Evolutionary conservation across 1,140 invertebrate genomes (phyloP), one percentile per base, ranked within the genome.

Genomic region (Drosophila bocqueti): DNA sequence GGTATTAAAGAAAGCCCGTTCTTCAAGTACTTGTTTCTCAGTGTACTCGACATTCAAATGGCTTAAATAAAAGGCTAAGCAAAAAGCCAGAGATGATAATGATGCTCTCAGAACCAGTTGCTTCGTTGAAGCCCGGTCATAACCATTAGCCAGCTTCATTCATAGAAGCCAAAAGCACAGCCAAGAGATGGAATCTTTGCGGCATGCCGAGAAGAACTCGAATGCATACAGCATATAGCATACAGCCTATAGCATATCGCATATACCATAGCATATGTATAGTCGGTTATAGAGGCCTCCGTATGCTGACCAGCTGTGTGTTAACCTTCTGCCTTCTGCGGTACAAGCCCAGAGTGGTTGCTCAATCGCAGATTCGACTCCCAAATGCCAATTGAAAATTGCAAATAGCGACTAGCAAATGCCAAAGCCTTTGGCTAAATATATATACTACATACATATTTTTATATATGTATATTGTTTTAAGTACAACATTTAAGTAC

Each of bases 331-430:
- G 26, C 38, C 36, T 38, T 31, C 31, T 3, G 34, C n/a, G 42
- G 13, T 11, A 40, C 24, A 40, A 36, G 46, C 38, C 49, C 45
- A 18, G 5, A 24, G 24, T 24, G 16, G 29, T 61, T 63, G 59
- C 76, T 72, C 76, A 79, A 79, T 79, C 47, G 29, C 36, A 72
- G 67, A 79, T 72, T 38, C 57, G 47, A 50, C 49, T 77, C 31
- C 21, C 45, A 40, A 66, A 50, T 66, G 61, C 45, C 31, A 49
- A 62, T 50, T 71, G 54, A 54, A 45, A 59, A 78, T 71, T 69
- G 58, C 57, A 54, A 78, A 78, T 71, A 43, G 76, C 46, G 38
- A 78, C 63, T 26, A 43, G 58, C 46, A 77, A 78, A 78, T 78
- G 65, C 57, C 76, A 78, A 50, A 50, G 42, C 24, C 31, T 18